Evolutionary conservation across 1,140 invertebrate species (phyloP), one percentile per base, ranked within the genome.

Genomic region (Pteromalus puparum): DNA sequence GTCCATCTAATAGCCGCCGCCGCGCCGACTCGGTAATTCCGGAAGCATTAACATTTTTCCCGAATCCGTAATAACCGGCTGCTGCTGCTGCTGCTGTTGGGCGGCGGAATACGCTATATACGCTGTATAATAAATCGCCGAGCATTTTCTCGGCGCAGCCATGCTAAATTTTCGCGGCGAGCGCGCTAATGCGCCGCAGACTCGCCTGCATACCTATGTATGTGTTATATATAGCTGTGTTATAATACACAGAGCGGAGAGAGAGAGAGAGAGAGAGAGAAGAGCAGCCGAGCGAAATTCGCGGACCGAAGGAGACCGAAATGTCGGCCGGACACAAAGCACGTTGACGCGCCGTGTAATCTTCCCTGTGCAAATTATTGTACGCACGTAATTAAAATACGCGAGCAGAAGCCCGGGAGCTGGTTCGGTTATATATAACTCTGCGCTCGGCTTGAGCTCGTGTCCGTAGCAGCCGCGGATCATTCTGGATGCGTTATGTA

Each of bases 381-480:
- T 72, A 48, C 28, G n/a, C n/a, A n/a, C 61, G 61, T 65, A 78
- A 78, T 78, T 61, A 79, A 79, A 79, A 79, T 68, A 30, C 5
- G 48, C 24, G 48, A 65, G 38, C 10, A 7, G 7, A 42, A 9
- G 38, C 1, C 38, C 30, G 0, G 30, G 30, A 34, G 3, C 30
- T 34, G 30, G 3, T 42, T 42, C 9, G 38, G 10, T 9, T 42
- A 10, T 10, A 10, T 42, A 42, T 42, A 42, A 42, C 38, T n/a
- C n/a, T n/a, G n/a, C n/a, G n/a, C n/a, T n/a, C n/a, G n/a, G n/a
- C n/a, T n/a, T n/a, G n/a, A 34, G 30, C 30, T 34, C 30, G 30
- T 34, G 30, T 34, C 30, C 30, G 30, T 5, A 34, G 30, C 30
- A 34, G 30, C 30, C 30, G 30, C 4, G 30, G 30, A 5, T 34